phyloP scores from a whole-genome alignment of 2,113 vertebrate genomes.

The Anarrhichthys ocellatus region DNA sequence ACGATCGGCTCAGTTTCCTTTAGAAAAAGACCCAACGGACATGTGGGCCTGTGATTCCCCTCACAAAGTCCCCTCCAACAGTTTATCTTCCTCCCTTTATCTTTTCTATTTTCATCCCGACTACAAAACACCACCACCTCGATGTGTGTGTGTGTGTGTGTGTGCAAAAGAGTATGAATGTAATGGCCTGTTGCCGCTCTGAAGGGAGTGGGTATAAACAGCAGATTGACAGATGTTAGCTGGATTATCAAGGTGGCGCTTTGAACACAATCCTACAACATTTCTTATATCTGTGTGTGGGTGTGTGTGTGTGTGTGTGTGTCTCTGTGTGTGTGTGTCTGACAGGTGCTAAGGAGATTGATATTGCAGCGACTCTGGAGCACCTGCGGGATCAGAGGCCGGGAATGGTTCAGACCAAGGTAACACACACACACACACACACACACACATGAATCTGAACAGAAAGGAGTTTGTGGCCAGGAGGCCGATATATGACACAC shows the following conservation, averaged over 20 bases:
- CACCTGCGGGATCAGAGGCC: constrained; percentile 97
- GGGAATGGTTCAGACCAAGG: constrained; percentile 98
- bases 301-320: constrained; percentile 54
- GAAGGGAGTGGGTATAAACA: constrained; percentile 53
- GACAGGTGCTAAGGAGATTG: constrained; percentile 98
- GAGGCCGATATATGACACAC: background rate
- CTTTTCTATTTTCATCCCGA: constrained; percentile 11
- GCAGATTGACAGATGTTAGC: constrained; percentile 82
- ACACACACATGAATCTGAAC: background rate
- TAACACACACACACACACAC: constrained; percentile 67
- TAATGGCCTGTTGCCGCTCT: constrained; percentile 81
- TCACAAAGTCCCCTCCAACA: constrained; percentile 15
- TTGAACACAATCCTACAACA: constrained; percentile 77
- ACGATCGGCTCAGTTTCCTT: constrained; percentile 23
- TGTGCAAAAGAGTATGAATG: constrained; percentile 64
- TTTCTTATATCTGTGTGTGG: constrained; percentile 45
- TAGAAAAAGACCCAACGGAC: background rate
- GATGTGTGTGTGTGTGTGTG: constrained; percentile 36
- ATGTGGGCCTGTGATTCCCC: constrained; percentile 18
- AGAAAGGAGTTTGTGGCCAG: too few species aligned
- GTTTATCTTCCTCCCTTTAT: constrained; percentile 24
- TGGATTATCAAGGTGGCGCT: constrained; percentile 75
- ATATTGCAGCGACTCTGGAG: constrained; percentile 98
- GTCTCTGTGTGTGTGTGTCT: constrained; percentile 40
- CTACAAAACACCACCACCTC: constrained; percentile 27